Base-by-base conservation (phyloP, 2,888 invertebrate species). In the Beris morrisii region DNA sequence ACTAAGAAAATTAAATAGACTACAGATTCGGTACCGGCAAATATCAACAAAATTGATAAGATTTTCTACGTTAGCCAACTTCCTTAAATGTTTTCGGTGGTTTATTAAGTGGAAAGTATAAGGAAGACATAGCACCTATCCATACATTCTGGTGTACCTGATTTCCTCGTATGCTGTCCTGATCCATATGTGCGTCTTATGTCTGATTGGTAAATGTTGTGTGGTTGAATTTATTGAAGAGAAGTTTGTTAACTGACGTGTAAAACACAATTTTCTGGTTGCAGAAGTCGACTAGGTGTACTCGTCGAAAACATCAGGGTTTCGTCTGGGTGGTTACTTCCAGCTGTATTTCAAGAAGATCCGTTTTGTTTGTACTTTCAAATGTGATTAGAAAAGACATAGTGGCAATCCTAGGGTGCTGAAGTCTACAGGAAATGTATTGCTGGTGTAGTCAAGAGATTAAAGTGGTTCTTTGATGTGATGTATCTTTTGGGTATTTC, bases 191-290 rank as follows among this genome's bases (percentile, higher is more conserved):
- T 38, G 38, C 38, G 38, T 38, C 48, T 15, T 57, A 13, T 43
- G 5, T 22, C 46, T 64, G 64, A 64, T 64, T 64, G 64, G 64
- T 64, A 64, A 64, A 64, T 53, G 53, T 52, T 63, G 22, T 63
- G 63, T 63, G 53, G 63, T 30, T 38, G 30, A 63, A 63, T 63
- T 63, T 63, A 63, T 64, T 64, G 22, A 28, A 64, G 44, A 45
- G 45, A 53, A 53, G 54, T 43, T 54, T 54, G 64, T 54, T 64
- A 54, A 64, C 64, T 54, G 54, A 44, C 64, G 64, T 64, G 64
- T 64, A 64, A 64, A 61, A 61, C 61, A 31, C 50, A 61, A 61
- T 61, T 61, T 50, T 61, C 50, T 38, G 50, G 61, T 61, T 61
- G 61, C 45, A 11, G 38, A 52, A 50, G 52, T 50, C 61, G 15